Evolutionary conservation across 2,888 invertebrate species (phyloP), one percentile per base, ranked within the genome.

Genomic region (Lamellibrachia satsuma): DNA sequence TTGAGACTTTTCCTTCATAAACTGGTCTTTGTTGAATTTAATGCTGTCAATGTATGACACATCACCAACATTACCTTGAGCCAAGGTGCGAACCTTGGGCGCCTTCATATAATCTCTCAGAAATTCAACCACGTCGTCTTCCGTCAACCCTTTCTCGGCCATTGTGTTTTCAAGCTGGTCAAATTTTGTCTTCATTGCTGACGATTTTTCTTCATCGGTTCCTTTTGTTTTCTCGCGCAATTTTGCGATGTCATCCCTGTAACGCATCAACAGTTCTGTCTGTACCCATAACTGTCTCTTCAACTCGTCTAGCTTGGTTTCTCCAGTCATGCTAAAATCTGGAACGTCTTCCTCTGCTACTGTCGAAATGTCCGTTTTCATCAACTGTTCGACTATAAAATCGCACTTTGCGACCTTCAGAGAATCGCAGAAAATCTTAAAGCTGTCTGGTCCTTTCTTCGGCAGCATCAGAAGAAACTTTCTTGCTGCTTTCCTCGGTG

Each of bases 131-230:
- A 75, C 75, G 22, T 75, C 75, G 0, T 75, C 75, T 75, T 75
- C 75, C 75, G 75, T 75, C 75, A 75, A 75, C 75, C 75, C 75
- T n/a, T 75, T 75, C 75, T 75, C 75, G 22, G 75, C 75, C 75
- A 75, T 75, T 75, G 75, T 75, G 75, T 75, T 75, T 75, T 75
- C 75, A 75, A 75, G 75, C 22, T 75, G 75, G 75, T 75, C 75
- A 75, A 75, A 75, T 75, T 22, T 75, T 75, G 75, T 22, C 6
- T 75, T 75, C 75, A 75, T 75, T 75, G 75, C 75, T 15, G 75
- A 75, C 39, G 39, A 39, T 1, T 75, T 75, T 75, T 75, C 75
- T 6, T 75, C 22, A 6, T 22, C 75, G 6, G 75, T 75, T 75
- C 75, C 75, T n/a, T 75, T 75, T 75, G 75, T 75, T 75, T 75